Evolutionary conservation across 2,888 invertebrate species (phyloP), one percentile per base, ranked within the genome.

Genomic region (Hydropsyche betteni): DNA sequence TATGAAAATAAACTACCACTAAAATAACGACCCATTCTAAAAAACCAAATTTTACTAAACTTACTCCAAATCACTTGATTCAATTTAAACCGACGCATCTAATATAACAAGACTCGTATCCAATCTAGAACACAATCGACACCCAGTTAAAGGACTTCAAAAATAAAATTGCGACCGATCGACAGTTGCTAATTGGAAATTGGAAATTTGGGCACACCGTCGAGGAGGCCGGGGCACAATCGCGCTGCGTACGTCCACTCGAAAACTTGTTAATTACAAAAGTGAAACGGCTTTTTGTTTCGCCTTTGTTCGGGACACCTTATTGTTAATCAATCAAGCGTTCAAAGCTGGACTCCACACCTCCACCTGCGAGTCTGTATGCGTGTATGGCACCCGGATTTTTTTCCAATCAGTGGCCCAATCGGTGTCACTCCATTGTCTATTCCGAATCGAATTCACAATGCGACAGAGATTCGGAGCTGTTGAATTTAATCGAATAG

Each of bases 271-370:
- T 64, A 64, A 64, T 64, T 64, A 36, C 64, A 64, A 64, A 64
- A 64, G 64, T 64, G 64, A 64, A 64, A 64, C 64, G 64, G 36
- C 34, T 34, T 64, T 64, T 64, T 64, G 64, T 36, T 64, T 36
- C 64, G 64, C 64, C 64, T 64, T 64, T 64, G 64, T 64, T 64
- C 34, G 64, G 64, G 33, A 44, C 64, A 64, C 64, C 64, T 64
- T 36, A 64, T 64, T 64, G 64, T 64, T 36, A 36, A 36, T 33
- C 64, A 36, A 64, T 64, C 64, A 34, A 64, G 64, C 64, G 64
- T 64, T 36, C n/a, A 24, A 10, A 36, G 64, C 36, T 16, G 51
- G n/a, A 51, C 51, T n/a, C 10, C n/a, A 12, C n/a, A 12, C n/a
- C 14, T 55, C 10, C n/a, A 44, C 6, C 44, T 44, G 10, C 6